These are phyloP conservation scores for Xylota sylvarum DNA, from an alignment of 2,888 invertebrate genomes.

Conservation along the genomic window DNA sequence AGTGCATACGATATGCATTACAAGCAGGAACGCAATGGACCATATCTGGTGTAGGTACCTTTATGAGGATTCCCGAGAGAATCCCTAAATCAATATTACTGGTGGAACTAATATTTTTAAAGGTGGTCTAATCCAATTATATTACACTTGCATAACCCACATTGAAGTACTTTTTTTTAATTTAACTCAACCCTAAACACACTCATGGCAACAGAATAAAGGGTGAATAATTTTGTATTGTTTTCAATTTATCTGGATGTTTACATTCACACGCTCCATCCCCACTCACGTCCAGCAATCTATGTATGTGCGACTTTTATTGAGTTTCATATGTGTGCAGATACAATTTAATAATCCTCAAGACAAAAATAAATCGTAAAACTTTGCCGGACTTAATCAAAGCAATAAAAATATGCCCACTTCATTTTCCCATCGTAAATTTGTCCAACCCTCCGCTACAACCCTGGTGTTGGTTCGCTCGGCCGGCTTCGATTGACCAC, in stretches of 20 bases:
- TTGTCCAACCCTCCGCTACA: slow-evolving; percentile 16
- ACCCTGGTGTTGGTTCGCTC: slow-evolving; percentile 19
- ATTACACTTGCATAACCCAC: neutral
- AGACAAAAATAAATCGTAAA: slow-evolving; percentile 72
- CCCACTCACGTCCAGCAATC: neutral
- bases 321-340: slow-evolving; percentile 12
- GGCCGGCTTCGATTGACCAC: slow-evolving; percentile 65
- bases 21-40: too few relatives aligned
- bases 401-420: slow-evolving; percentile 75
- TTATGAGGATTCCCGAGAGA: too few relatives aligned
- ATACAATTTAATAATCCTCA: slow-evolving; percentile 72
- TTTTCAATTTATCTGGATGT: slow-evolving; percentile 50
- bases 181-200: neutral
- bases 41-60: too few relatives aligned
- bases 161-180: neutral
- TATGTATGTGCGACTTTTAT: neutral
- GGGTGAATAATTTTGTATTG: slow-evolving; percentile 23
- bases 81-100: too few relatives aligned
- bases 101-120: neutral
- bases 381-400: slow-evolving; percentile 76
- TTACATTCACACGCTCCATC: slow-evolving; percentile 26
- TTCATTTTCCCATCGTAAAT: slow-evolving; percentile 76
- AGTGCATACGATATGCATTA: too few relatives aligned
- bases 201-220: neutral
- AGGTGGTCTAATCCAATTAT: neutral